Conservation (phyloP, 2,888 invertebrate genomes). For the Operophtera brumata region DNA sequence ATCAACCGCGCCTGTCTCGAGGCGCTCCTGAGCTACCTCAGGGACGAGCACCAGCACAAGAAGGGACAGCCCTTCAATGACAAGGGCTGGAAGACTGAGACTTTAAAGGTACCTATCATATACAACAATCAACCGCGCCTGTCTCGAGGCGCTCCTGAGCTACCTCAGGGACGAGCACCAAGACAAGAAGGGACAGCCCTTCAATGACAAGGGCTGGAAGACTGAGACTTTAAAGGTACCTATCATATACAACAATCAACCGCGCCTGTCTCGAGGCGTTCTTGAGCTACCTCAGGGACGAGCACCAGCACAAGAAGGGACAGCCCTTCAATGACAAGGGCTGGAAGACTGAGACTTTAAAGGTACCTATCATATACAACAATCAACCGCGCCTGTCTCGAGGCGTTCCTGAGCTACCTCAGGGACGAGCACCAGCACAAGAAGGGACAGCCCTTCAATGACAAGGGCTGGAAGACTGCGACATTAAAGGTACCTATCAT, state of each 20-base stretch:
- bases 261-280: conserved; percentile 86
- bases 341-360: conserved; percentile 85
- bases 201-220: conserved; percentile 86
- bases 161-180: conserved; percentile 92
- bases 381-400: conserved; percentile 87
- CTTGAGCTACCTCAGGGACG: conserved; percentile 88
- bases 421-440: conserved; percentile 93
- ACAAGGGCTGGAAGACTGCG: conserved; percentile 84
- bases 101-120: conserved; percentile 78
- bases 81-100: conserved; percentile 84
- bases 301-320: conserved; percentile 94
- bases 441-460: conserved; percentile 87
- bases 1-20: conserved; percentile 87
- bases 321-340: conserved; percentile 83
- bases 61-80: conserved; percentile 88
- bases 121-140: conserved; percentile 87
- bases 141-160: conserved; percentile 85
- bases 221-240: conserved; percentile 82
- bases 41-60: conserved; percentile 93
- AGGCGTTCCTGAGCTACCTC: conserved; percentile 88
- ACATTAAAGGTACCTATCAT: conserved; percentile 80
- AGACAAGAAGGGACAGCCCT: conserved; percentile 91
- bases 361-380: too few species aligned
- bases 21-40: conserved; percentile 87
- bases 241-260: too few species aligned